phyloP scores from a whole-genome alignment of 30 jellyfish, hydroid and myxozoan genomes.

The Aurelia aurita region DNA sequence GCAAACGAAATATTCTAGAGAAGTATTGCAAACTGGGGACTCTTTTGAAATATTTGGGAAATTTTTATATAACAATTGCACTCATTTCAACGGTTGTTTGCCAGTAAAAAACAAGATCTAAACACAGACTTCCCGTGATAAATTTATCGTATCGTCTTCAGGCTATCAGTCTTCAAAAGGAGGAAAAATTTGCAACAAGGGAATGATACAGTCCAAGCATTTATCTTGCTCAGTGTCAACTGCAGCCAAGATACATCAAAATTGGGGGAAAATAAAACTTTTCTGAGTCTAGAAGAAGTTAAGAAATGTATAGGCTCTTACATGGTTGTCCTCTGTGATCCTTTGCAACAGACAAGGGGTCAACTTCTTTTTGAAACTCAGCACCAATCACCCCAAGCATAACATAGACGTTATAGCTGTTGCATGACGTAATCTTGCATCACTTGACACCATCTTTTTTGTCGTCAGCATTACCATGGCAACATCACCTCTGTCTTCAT shows the following conservation, averaged over 20 bases:
- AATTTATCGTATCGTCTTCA: too few relatives aligned
- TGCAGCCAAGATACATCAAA: background rate
- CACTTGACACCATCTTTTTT: slow-evolving; percentile 97
- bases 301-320: background rate
- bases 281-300: background rate
- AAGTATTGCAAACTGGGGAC: too few relatives aligned
- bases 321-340: slow-evolving; percentile 61
- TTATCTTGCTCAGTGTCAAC: too few relatives aligned
- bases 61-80: too few relatives aligned
- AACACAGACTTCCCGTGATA: too few relatives aligned
- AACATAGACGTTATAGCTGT: slow-evolving; percentile 96
- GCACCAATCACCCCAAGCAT: slow-evolving; percentile 99
- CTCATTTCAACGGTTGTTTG: too few relatives aligned
- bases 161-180: too few relatives aligned
- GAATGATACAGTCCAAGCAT: too few relatives aligned
- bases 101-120: too few relatives aligned
- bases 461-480: slow-evolving; percentile 98
- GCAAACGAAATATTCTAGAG: too few relatives aligned
- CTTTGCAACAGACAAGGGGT: slow-evolving; percentile 68
- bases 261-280: background rate
- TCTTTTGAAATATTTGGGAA: too few relatives aligned
- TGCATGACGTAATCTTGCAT: slow-evolving; percentile 92
- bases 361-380: slow-evolving; percentile 96
- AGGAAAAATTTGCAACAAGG: too few relatives aligned
- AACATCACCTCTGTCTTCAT: slow-evolving; percentile 90